Percentiles rank a stretch among this genome's conserved stretches.
Evolutionary conservation across 2,797 vertebrate genomes (phyloP).

Genomic region (Coranthus polyacanthus): DNA sequence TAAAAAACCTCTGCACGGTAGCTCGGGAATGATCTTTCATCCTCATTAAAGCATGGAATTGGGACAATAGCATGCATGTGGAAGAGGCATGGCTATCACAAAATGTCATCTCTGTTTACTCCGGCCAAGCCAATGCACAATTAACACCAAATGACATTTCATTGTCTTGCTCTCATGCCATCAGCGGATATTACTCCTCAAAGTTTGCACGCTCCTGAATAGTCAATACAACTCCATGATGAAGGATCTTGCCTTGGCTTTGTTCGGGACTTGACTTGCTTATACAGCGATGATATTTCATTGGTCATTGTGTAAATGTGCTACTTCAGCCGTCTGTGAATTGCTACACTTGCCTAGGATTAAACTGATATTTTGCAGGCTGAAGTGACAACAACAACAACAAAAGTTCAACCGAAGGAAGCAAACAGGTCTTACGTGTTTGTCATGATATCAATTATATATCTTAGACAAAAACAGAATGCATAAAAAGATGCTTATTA

Average conservation of each 20-base stretch:
- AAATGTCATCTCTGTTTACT: slow-evolving; percentile 80
- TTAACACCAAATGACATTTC: slow-evolving; percentile 81
- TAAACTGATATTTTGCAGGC: not conserved
- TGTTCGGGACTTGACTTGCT: slow-evolving; percentile 50
- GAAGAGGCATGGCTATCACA: slow-evolving; percentile 48
- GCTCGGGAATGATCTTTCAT: slow-evolving; percentile 51
- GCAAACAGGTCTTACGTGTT: too few relatives aligned
- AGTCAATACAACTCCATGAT: slow-evolving; percentile 47
- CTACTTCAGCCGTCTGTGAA: slow-evolving; percentile 29
- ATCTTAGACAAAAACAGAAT: slow-evolving; percentile 25
- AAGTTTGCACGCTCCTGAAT: slow-evolving; percentile 57
- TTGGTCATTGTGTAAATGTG: slow-evolving; percentile 57
- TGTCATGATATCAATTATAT: too few relatives aligned
- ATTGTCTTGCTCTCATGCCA: slow-evolving; percentile 57
- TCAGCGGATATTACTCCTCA: slow-evolving; percentile 52
- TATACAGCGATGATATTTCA: slow-evolving; percentile 33
- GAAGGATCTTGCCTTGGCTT: slow-evolving; percentile 35
- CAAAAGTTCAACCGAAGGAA: too few relatives aligned
- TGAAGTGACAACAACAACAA: not conserved
- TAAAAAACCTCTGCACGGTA: slow-evolving; percentile 3
- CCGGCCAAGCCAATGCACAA: slow-evolving; percentile 61
- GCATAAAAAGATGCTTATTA: slow-evolving; percentile 28
- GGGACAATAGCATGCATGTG: slow-evolving; percentile 48
- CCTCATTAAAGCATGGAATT: slow-evolving; percentile 60
- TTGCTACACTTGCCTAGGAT: slow-evolving; percentile 39